Evolutionary conservation across 2,113 vertebrate genomes (phyloP), one percentile per base, ranked within the genome.

Genomic region (Poecile atricapillus): DNA sequence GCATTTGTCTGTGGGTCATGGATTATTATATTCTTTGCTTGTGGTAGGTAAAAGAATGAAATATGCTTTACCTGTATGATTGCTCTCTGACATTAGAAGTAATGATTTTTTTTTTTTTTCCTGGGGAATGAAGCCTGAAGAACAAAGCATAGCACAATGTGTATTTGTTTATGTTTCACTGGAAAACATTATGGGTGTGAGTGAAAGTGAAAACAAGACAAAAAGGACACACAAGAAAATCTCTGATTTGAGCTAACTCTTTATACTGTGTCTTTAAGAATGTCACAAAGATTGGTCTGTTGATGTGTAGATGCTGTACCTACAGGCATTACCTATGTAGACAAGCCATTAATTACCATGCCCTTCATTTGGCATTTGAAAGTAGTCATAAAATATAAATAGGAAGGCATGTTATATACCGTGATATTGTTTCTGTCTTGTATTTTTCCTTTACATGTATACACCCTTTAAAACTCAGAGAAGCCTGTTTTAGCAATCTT

Each of bases 11-110:
- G 35, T 83, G 76, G 65, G 60, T 96, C 88, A 93, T 10, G 46
- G 71, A 76, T 68, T 91, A 93, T 92, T 97, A 52, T 60, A 92
- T 74, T 90, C 62, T 60, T 83, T 74, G 49, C 58, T 83, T 79
- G 50, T 84, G 52, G 24, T 56, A 49, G 24, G 33, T 37, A 65
- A 78, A 85, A 74, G 46, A 80, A 52, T 84, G 83, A 73, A 91
- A 94, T 41, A 86, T 7, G 20, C 55, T 91, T 84, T 75, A 92
- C 18, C 55, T 70, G 27, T 37, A 65, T 60, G 55, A 91, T 92
- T 24, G 78, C 35, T 27, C 44, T 83, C 65, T 92, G 56, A 67
- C 70, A 73, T 92, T 93, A 89, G 31, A 94, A 92, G 20, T 43
- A 91, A 81, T 55, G 20, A 18, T 17, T 47, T 74, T 53, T 43